Percentiles rank a stretch among this genome's conserved stretches.
phyloP scores from a whole-genome alignment of 2,797 vertebrate genomes.

The Staurois parvus region DNA sequence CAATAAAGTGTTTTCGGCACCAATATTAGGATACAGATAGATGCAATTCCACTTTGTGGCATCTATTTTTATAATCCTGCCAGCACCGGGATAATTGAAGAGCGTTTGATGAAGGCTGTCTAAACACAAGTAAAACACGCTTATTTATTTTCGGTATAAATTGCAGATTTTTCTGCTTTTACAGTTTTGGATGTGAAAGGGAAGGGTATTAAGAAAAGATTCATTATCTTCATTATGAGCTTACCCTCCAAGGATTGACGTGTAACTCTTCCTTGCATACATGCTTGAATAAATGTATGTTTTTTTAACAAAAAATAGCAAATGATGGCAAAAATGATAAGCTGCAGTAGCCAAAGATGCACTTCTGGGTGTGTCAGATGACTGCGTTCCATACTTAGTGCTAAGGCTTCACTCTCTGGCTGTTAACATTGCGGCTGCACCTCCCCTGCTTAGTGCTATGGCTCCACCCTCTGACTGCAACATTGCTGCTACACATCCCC shows the following conservation, averaged over 20 bases:
- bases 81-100: slow-evolving; percentile 26
- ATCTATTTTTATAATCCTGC: slow-evolving; percentile 28
- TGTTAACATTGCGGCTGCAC: no score
- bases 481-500: no score
- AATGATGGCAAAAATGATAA: no score
- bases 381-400: no score
- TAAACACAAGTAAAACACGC: slow-evolving; percentile 31
- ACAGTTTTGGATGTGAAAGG: background rate
- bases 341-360: no score
- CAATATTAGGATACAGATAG: background rate
- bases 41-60: background rate
- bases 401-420: no score
- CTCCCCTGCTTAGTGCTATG: no score
- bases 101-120: slow-evolving; percentile 22
- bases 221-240: background rate
- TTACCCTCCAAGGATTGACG: background rate
- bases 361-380: no score
- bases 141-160: slow-evolving; percentile 31
- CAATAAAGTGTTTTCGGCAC: background rate
- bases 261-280: no score
- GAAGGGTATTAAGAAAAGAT: background rate
- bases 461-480: no score
- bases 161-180: slow-evolving; percentile 20
- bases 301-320: no score
- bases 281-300: no score